Conservation (phyloP, 1,140 invertebrate genomes). For the Mactra quadrangularis region DNA sequence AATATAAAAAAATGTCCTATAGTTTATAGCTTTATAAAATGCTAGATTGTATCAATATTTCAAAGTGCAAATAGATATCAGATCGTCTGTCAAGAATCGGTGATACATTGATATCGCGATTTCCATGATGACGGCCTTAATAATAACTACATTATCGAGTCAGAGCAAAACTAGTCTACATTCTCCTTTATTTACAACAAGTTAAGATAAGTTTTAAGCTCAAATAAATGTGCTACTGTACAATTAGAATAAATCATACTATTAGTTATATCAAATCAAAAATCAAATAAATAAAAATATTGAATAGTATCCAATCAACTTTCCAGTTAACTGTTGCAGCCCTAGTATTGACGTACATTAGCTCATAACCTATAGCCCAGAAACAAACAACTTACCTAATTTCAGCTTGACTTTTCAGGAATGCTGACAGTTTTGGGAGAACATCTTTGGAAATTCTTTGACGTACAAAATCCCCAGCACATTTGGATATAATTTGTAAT, state of each 20-base stretch:
- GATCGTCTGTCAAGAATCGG: too few species aligned
- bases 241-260: too few species aligned
- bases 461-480: slow-evolving; percentile 75
- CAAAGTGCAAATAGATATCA: too few species aligned
- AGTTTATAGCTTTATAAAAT: too few species aligned
- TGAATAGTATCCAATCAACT: too few species aligned
- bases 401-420: slow-evolving; percentile 70
- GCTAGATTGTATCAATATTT: too few species aligned
- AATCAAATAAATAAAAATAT: too few species aligned
- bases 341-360: too few species aligned
- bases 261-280: too few species aligned
- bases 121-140: neutral
- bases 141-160: neutral
- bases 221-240: neutral
- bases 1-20: neutral
- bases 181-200: neutral
- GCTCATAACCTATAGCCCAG: too few species aligned
- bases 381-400: slow-evolving; percentile 75
- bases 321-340: too few species aligned
- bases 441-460: slow-evolving; percentile 75
- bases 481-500: slow-evolving; percentile 64
- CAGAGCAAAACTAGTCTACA: neutral
- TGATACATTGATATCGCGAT: too few species aligned
- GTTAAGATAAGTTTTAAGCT: neutral
- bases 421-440: slow-evolving; percentile 70